Evolutionary conservation across 2,888 invertebrate genomes (phyloP), one percentile per base, ranked within the genome.

Genomic region (Coremacera marginata): DNA sequence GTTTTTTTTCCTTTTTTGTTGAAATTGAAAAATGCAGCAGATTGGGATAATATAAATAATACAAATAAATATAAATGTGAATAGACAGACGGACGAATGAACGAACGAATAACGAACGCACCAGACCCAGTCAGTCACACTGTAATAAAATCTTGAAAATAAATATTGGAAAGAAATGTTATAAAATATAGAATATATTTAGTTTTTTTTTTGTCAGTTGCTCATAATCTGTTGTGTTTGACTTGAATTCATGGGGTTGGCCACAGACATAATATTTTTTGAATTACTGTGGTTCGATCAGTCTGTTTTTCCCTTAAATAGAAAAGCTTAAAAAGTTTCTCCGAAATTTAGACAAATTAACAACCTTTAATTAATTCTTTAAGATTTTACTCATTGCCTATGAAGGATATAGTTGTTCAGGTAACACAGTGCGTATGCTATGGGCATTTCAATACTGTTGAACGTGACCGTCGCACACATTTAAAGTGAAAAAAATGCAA

Each of bases 21-120:
- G 72, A 49, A 60, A 72, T 72, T 44, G 49, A 60, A 49, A 72
- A 72, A 49, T 44, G 44, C 72, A 72, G 25, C 72, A 62, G 62
- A 62, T 72, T 60, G 62, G 60, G 62, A 72, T 72, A 72, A 72
- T 37, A 72, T 72, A 62, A 71, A 71, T 71, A 71, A 71, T 71
- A 71, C 57, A 71, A 72, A 62, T 62, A 62, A 72, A 72, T 68
- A 68, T 51, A 68, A 68, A 68, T 68, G 11, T 16, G 34, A 22
- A 31, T 31, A 37, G 34, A 25, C 16, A 19, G 34, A 55, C 34
- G 71, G 2, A 34, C 16, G 3, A 14, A 70, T 14, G 55, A 51
- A 27, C 25, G 55, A 16, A 51, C 44, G 14, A 9, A 51, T 22
- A 51, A 52, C 22, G 70, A 11, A 51, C 19, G 51, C 7, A 19